A percentile compares a stretch with the other conserved stretches of the same genome.
Conservation (phyloP, 2,888 invertebrate genomes). For the Pandemis heparana region DNA sequence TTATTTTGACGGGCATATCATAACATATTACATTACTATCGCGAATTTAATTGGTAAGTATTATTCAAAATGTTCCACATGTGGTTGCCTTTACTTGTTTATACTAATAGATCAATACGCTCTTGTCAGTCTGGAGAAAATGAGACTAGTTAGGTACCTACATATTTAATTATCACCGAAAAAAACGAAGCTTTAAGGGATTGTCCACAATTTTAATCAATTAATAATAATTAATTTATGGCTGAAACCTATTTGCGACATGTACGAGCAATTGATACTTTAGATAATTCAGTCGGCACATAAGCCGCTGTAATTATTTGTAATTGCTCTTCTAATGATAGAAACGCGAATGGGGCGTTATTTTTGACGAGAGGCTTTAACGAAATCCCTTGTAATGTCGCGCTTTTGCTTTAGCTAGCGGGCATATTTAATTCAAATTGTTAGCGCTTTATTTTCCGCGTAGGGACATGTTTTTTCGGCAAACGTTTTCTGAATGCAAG, state of each 20-base stretch:
- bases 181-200: too few relatives aligned
- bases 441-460: conserved; percentile 3
- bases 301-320: conserved; percentile 2
- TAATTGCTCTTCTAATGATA: conserved; percentile 8
- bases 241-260: background rate
- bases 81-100: background rate
- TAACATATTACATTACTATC: background rate
- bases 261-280: background rate
- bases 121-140: background rate
- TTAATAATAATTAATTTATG: background rate
- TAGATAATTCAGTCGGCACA: conserved; percentile 1
- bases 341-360: conserved; percentile 5
- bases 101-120: background rate
- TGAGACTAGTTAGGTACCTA: too few relatives aligned
- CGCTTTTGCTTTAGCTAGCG: conserved; percentile 4
- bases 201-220: too few relatives aligned
- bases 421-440: conserved; percentile 7
- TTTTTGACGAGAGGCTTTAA: conserved; percentile 8
- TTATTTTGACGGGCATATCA: background rate
- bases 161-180: too few relatives aligned
- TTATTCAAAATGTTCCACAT: background rate
- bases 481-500: background rate
- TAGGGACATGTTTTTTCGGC: background rate
- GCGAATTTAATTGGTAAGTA: background rate
- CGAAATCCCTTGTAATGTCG: background rate